phyloP scores from a whole-genome alignment of 2,797 vertebrate species.

The Myripristis jacobus region DNA sequence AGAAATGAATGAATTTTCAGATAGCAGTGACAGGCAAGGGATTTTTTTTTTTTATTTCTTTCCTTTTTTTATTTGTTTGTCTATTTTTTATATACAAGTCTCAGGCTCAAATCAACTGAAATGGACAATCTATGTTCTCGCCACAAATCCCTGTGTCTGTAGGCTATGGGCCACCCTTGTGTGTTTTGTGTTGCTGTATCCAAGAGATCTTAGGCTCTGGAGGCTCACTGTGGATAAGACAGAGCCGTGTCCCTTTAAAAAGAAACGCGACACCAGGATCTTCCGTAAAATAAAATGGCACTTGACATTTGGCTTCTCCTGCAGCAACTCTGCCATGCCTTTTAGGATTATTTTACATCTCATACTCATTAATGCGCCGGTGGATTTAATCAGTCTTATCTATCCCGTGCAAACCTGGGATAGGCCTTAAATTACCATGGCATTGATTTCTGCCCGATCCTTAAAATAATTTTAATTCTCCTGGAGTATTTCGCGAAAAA shows the following conservation, averaged over 20 bases:
- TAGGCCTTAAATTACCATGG: conserved; percentile 81
- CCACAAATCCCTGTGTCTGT: conserved; percentile 47
- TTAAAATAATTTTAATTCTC: conserved; percentile 82
- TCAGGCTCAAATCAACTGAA: conserved; percentile 47
- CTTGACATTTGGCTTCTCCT: conserved; percentile 88
- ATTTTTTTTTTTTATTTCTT: too few relatives aligned
- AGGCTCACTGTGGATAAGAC: conserved; percentile 74
- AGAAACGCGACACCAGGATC: conserved; percentile 47
- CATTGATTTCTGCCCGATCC: conserved; percentile 81
- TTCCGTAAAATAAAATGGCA: conserved; percentile 81
- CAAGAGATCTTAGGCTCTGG: conserved; percentile 62
- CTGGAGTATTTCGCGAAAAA: conserved; percentile 34
- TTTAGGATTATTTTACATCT: conserved; percentile 87
- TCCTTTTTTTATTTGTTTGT: too few relatives aligned
- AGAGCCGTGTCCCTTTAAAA: conserved; percentile 62
- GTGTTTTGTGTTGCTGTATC: conserved; percentile 63
- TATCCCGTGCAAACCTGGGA: conserved; percentile 79
- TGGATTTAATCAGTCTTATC: conserved; percentile 86
- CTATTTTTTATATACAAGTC: too few relatives aligned
- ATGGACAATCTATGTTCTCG: conserved; percentile 50
- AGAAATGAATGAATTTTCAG: conserved; percentile 26
- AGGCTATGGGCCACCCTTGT: conserved; percentile 46
- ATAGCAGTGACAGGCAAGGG: conserved; percentile 30
- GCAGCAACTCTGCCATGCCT: conserved; percentile 82
- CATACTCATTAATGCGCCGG: conserved; percentile 84